Percentiles rank a stretch among this genome's conserved stretches.
Conservation (phyloP, 2,888 invertebrate species). For the Atrina japonica region DNA sequence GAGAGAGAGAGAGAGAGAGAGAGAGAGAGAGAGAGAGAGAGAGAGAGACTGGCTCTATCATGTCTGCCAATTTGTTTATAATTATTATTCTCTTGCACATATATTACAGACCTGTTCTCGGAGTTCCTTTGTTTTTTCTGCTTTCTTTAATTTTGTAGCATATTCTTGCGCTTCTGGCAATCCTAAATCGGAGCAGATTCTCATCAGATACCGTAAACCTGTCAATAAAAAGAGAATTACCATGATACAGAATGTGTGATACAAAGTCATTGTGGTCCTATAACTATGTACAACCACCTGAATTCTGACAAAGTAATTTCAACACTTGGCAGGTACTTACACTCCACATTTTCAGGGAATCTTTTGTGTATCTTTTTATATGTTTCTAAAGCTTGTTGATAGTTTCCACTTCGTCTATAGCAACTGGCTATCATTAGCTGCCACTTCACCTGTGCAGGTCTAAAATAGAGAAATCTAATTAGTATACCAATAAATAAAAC, state of each 20-base stretch:
- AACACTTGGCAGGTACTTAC: too few relatives aligned
- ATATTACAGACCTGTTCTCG: conserved; percentile 76
- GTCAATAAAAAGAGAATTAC: conserved; percentile 31
- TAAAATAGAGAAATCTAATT: conserved; percentile 53
- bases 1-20: too few relatives aligned
- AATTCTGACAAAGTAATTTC: too few relatives aligned
- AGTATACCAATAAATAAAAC: neutral
- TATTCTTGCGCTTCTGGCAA: conserved; percentile 94
- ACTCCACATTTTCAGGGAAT: conserved; percentile 97
- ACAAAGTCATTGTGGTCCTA: too few relatives aligned
- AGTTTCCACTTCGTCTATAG: conserved; percentile 90
- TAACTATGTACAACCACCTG: too few relatives aligned
- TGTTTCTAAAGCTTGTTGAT: conserved; percentile 90
- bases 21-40: too few relatives aligned
- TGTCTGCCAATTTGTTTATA: too few relatives aligned
- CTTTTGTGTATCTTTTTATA: conserved; percentile 92
- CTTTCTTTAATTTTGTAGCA: conserved; percentile 90
- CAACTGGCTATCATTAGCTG: conserved; percentile 92
- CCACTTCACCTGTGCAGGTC: conserved; percentile 91
- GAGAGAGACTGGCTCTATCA: too few relatives aligned
- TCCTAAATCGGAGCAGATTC: conserved; percentile 93
- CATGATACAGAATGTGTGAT: too few relatives aligned
- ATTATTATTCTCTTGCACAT: neutral
- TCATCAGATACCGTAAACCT: conserved; percentile 92
- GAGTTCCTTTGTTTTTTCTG: conserved; percentile 82